Conservation (phyloP, 1,140 invertebrate species). For the Ceratina calcarata region DNA sequence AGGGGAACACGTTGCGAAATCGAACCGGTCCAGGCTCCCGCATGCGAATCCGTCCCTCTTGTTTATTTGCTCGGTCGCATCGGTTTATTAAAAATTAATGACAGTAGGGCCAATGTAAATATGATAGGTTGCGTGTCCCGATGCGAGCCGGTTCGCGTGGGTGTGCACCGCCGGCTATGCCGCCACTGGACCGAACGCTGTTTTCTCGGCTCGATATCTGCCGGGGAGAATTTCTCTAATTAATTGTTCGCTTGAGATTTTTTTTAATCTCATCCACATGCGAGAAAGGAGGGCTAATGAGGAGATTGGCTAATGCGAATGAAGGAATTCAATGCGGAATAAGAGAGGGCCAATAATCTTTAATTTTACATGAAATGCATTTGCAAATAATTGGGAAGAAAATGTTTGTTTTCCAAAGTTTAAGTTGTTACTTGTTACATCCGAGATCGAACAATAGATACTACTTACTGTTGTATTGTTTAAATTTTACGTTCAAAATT, state of each 20-base stretch:
- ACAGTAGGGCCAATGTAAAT: slow-evolving; percentile 75
- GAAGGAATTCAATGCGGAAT: too few relatives aligned
- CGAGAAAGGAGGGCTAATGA: not conserved
- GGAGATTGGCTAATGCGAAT: not conserved
- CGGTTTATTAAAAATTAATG: slow-evolving; percentile 78
- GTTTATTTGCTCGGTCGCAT: slow-evolving; percentile 68
- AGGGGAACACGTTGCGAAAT: slow-evolving; percentile 52
- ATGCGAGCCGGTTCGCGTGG: slow-evolving; percentile 30
- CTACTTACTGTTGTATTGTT: not conserved
- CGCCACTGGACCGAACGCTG: not conserved
- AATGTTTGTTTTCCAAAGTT: too few relatives aligned
- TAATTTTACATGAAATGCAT: too few relatives aligned
- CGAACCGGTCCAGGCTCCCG: slow-evolving; percentile 70
- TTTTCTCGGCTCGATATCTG: not conserved
- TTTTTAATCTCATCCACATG: not conserved
- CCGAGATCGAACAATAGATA: slow-evolving; percentile 1
- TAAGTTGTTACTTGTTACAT: not conserved
- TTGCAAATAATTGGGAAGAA: too few relatives aligned
- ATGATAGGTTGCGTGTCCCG: slow-evolving; percentile 60
- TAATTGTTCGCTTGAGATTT: slow-evolving; percentile 16
- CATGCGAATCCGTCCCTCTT: slow-evolving; percentile 48
- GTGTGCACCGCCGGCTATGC: slow-evolving; percentile 15
- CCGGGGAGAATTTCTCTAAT: slow-evolving; percentile 2
- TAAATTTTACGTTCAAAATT: not conserved
- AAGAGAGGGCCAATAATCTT: too few relatives aligned